Base-by-base conservation (phyloP, 2,797 vertebrate species). In the Danionella dracula region DNA sequence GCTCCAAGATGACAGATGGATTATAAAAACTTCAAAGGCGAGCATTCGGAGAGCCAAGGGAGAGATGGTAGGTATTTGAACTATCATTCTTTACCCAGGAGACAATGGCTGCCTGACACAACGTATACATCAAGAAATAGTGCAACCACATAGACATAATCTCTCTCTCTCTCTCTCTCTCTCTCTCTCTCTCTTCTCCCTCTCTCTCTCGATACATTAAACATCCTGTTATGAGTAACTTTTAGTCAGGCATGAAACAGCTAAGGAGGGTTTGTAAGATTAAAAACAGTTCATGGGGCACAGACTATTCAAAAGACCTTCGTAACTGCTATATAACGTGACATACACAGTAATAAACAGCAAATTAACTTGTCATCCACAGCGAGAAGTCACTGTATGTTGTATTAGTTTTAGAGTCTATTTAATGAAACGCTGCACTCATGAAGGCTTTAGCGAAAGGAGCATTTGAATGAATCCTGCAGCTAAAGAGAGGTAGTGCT, bases 21-120 rank as follows among this genome's bases (percentile, higher is more conserved):
- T 96, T 95, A 98, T 96, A 94, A 95, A 95, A 97, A 97, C 95
- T 97, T 99, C 94, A 99, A 96, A 97, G 94, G 86, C 81, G 84
- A 91, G 93, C 93, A 90, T 93, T 93, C 89, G 92, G 90, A 93
- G 92, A 92, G 93, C 93, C 94, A 89, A 89, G 93, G 93, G 94
- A 94, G 93, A 95, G 93, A 93, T 91, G 92, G 90, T 92, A 94
- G 94, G 94, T 96, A 95, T 96, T 94, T 97, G 94, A 97, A 94
- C 94, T 94, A 93, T 92, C 92, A 91, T 91, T 93, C 93, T 94
- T 94, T 93, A 94, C 95, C 94, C 95, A 92, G 91, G 95, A 95
- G 94, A 97, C 95, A 94, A 94, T 95, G 92, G 90, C 89, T 90
- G 90, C 89, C 89, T 96, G 94, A 96, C 94, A 95, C 88, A 87